Base-by-base conservation (phyloP, 2,888 invertebrate species). In the Campoplex capitator region DNA sequence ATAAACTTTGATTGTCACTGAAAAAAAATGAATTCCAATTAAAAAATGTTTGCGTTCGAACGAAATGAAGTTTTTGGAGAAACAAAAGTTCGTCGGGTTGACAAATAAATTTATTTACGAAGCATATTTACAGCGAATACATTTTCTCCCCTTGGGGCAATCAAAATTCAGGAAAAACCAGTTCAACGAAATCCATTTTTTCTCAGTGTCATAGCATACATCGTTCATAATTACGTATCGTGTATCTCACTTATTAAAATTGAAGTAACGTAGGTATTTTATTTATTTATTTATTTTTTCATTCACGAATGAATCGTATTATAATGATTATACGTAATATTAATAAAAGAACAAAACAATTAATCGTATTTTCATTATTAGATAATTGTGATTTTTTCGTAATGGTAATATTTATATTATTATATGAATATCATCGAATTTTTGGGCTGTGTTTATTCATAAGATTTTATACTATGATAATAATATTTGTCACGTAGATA, bases 381-480 rank as follows among this genome's bases (percentile, higher is more conserved):
- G 87, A 83, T 88, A 77, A 88, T 83, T 88, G 85, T 88, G 79
- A 74, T 81, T 81, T 74, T 81, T 81, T 88, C 84, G 77, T 84
- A 84, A 81, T 58, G 68, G 86, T 86, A 80, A 81, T 74, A 67
- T 80, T 42, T 74, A 74, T 35, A 68, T 68, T 68, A 42, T n/a
- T 42, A 35, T 23, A 78, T 68, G 51, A 78, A 74, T 56, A 86
- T 84, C 81, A 81, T 81, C 58, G 74, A 80, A 78, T 77, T 84
- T 86, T 83, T 84, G 86, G 73, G 86, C 74, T 85, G 78, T 86
- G 86, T 85, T 74, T 83, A n/a, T 74, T 76, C 32, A 81, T 76
- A 16, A 81, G 45, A 80, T 85, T 62, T 71, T 68, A 65, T 81
- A 74, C 54, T 77, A 81, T 65, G n/a, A 56, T 48, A 67, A 56